Conservation (phyloP, 1,140 invertebrate species). For the Drosophila gunungcola region DNA sequence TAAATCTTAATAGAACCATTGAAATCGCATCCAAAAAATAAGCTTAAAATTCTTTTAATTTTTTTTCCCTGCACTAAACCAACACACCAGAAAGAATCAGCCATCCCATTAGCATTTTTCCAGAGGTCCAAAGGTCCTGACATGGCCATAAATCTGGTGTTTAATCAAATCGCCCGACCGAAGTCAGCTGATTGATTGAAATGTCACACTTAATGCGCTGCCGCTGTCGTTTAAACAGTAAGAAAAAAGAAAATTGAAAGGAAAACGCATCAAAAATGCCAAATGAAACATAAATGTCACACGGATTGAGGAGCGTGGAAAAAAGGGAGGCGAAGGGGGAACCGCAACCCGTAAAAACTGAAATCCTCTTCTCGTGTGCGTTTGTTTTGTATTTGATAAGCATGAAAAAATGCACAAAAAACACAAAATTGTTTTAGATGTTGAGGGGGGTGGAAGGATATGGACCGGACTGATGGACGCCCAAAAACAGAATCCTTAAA, state of each 20-base stretch:
- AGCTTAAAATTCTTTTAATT: neutral
- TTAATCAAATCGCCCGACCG: conserved; percentile 38
- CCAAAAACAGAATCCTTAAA: conserved; percentile 80
- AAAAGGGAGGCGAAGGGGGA: neutral
- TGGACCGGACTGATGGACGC: conserved; percentile 21
- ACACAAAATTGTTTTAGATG: conserved; percentile 62
- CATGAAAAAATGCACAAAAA: conserved; percentile 70
- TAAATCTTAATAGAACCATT: neutral
- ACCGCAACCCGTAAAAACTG: conserved; percentile 51
- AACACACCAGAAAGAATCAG: neutral
- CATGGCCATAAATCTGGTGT: conserved; percentile 46
- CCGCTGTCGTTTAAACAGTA: conserved; percentile 35
- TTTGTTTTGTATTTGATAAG: conserved; percentile 82
- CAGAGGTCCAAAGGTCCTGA: conserved; percentile 21
- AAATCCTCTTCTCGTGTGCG: conserved; percentile 57
- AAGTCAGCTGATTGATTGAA: conserved; percentile 78
- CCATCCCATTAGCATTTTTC: conserved; percentile 17
- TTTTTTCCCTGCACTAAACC: neutral
- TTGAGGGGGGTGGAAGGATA: neutral
- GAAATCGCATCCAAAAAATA: neutral
- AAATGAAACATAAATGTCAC: conserved; percentile 81
- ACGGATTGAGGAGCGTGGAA: conserved; percentile 10
- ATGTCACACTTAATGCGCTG: conserved; percentile 74
- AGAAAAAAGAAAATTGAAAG: conserved; percentile 46
- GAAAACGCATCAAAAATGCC: conserved; percentile 77